phyloP scores from a whole-genome alignment of 2,113 vertebrate species.

The Pipra filicauda region DNA sequence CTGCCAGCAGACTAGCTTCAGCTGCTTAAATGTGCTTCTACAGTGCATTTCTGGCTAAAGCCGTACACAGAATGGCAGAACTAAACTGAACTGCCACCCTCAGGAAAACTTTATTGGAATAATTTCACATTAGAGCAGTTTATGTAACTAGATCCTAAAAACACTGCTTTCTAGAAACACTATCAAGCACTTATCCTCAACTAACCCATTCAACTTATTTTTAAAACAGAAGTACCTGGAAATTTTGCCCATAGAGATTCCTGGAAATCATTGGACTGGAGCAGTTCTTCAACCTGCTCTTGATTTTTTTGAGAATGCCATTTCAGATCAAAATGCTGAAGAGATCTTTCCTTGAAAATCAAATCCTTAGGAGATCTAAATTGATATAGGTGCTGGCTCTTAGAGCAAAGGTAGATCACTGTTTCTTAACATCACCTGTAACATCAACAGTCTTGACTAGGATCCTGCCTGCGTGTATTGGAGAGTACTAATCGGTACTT shows the following conservation, averaged over 20 bases:
- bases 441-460: neutral
- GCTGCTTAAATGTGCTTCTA: neutral
- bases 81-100: constrained; percentile 16
- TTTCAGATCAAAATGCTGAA: neutral
- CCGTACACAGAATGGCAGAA: neutral
- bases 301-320: neutral
- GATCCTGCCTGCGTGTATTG: neutral
- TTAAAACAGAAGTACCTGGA: neutral
- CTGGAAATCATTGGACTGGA: neutral
- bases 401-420: neutral
- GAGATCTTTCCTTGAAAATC: neutral
- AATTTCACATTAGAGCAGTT: neutral
- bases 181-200: neutral
- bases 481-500: neutral
- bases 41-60: neutral
- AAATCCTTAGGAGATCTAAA: neutral
- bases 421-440: neutral
- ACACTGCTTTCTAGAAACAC: neutral
- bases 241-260: neutral
- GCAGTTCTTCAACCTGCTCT: neutral
- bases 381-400: neutral
- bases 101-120: constrained; percentile 14
- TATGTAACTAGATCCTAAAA: neutral
- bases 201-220: neutral
- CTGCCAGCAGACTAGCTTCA: neutral